Conservation (phyloP, 2,797 vertebrate species). For the Leucoraja ocellata region DNA sequence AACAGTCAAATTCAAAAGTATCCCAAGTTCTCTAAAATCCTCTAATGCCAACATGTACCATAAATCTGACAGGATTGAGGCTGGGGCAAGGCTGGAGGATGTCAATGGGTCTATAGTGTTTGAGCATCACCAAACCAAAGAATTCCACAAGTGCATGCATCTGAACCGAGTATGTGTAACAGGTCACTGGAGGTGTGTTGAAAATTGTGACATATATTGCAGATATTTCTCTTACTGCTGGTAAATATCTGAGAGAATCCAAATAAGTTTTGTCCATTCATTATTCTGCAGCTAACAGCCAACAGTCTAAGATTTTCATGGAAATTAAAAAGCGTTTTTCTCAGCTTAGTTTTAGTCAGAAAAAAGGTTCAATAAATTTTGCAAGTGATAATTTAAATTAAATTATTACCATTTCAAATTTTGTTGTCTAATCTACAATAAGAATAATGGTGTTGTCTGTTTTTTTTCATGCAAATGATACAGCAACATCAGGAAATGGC, state of each 20-base stretch:
- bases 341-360: no score
- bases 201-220: conserved; percentile 52
- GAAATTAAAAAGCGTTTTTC: not conserved
- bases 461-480: not conserved
- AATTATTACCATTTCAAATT: not conserved
- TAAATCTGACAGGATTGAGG: not conserved
- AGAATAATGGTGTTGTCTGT: not conserved
- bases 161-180: conserved; percentile 48
- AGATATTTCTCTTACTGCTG: conserved; percentile 62
- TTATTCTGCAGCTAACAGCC: not conserved
- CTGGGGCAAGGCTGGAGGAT: conserved; percentile 36
- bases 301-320: not conserved
- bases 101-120: conserved; percentile 49
- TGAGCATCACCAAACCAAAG: conserved; percentile 50
- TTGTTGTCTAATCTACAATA: not conserved
- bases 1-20: not conserved
- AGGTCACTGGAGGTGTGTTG: conserved; percentile 48
- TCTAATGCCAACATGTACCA: not conserved
- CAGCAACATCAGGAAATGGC: not conserved
- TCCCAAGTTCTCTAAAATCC: not conserved
- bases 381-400: not conserved
- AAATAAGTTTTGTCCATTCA: conserved; percentile 44
- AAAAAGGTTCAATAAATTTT: not conserved
- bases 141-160: conserved; percentile 54
- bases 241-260: conserved; percentile 66